Conservation (phyloP, 2,113 vertebrate genomes). For the Ochotona curzoniae region DNA sequence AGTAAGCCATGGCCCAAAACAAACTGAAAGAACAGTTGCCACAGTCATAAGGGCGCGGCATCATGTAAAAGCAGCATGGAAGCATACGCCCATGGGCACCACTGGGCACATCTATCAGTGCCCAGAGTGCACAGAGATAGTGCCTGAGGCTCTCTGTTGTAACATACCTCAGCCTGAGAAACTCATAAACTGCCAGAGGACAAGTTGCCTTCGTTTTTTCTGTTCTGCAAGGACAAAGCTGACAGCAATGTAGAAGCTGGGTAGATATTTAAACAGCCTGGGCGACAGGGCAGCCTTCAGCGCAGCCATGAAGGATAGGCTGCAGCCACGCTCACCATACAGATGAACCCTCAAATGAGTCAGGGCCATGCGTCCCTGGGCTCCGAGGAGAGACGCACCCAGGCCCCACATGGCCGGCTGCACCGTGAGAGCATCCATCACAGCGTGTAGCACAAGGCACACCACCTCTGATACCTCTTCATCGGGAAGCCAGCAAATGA, state of each 20-base stretch:
- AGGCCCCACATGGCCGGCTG: slow-evolving; percentile 88
- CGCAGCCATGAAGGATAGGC: slow-evolving; percentile 89
- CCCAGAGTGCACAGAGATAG: accelerated
- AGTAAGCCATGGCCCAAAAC: background rate
- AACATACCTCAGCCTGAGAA: background rate
- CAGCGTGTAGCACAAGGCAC: slow-evolving; percentile 95
- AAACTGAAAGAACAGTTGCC: background rate
- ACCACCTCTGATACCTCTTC: slow-evolving; percentile 97
- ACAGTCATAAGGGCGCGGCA: accelerated
- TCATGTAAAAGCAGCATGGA: background rate
- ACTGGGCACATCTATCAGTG: background rate
- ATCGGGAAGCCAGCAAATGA: slow-evolving; percentile 97
- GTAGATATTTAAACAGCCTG: slow-evolving; percentile 47
- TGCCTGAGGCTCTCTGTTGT: background rate
- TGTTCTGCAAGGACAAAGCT: slow-evolving; percentile 87
- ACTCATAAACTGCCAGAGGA: slow-evolving; percentile 18
- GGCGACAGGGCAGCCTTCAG: slow-evolving; percentile 76
- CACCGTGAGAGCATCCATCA: slow-evolving; percentile 95
- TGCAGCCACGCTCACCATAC: slow-evolving; percentile 87
- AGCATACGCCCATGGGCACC: background rate
- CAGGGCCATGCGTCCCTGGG: slow-evolving; percentile 85
- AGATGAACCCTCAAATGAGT: slow-evolving; percentile 96
- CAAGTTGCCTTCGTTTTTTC: background rate
- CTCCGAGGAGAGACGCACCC: slow-evolving; percentile 91
- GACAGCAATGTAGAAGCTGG: slow-evolving; percentile 86